These are phyloP conservation scores for Hirudinaria manillensis DNA, from an alignment of 2,888 invertebrate species.

Conservation along the genomic window DNA sequence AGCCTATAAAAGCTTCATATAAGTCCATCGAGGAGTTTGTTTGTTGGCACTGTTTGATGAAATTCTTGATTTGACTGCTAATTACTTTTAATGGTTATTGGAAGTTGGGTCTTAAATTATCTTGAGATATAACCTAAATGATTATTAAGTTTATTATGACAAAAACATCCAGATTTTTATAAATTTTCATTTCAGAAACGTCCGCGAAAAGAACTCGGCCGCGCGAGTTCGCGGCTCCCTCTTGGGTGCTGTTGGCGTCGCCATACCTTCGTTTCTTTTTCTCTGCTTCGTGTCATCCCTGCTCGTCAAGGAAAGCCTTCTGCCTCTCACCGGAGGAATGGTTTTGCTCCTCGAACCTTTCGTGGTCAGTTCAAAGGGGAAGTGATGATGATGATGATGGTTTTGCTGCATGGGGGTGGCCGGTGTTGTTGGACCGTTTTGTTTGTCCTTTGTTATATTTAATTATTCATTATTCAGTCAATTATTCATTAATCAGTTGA, in stretches of 20 bases:
- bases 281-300: neutral
- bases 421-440: neutral
- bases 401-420: neutral
- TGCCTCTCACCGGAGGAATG: neutral
- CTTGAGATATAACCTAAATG: no score
- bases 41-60: neutral
- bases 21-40: no score
- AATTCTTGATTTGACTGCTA: neutral
- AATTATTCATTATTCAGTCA: neutral
- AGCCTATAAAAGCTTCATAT: no score
- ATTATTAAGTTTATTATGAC: no score
- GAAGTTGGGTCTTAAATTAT: no score
- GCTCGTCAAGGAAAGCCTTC: neutral
- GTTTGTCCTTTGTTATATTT: neutral
- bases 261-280: neutral
- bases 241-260: conserved; percentile 32
- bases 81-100: no score
- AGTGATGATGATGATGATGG: neutral
- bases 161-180: no score
- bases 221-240: conserved; percentile 50
- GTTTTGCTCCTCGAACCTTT: neutral
- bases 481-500: neutral
- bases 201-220: no score
- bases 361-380: neutral
- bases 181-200: no score